A percentile compares a stretch with the other conserved stretches of the same genome.
phyloP scores from a whole-genome alignment of 1,140 invertebrate genomes.

The Lordiphosa collinella region DNA sequence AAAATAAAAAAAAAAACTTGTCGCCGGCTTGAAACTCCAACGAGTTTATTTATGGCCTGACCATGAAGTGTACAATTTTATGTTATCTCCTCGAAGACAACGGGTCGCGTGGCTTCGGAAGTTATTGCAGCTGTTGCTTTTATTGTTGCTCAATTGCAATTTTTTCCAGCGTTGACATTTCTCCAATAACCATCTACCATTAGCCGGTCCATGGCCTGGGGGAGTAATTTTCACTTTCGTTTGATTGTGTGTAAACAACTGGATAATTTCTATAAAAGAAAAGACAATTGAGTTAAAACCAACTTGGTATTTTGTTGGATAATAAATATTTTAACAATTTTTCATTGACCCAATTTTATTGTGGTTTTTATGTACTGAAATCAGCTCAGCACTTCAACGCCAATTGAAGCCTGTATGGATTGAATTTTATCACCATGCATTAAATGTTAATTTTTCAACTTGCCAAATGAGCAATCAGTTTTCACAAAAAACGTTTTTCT shows the following conservation, averaged over 20 bases:
- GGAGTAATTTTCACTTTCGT: conserved; percentile 63
- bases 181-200: neutral
- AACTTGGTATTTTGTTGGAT: neutral
- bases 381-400: too few species aligned
- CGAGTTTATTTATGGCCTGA: conserved; percentile 26
- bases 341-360: too few species aligned
- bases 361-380: too few species aligned
- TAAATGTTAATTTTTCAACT: too few species aligned
- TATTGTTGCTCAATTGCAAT: conserved; percentile 33
- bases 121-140: conserved; percentile 42
- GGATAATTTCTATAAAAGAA: conserved; percentile 6
- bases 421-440: too few species aligned
- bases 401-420: too few species aligned
- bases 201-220: conserved; percentile 24
- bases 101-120: conserved; percentile 40
- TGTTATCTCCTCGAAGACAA: conserved; percentile 25
- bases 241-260: conserved; percentile 36
- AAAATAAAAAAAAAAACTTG: conserved; percentile 28
- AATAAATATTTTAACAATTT: neutral
- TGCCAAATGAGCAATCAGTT: too few species aligned
- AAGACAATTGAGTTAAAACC: neutral
- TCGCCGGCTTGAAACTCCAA: too few species aligned
- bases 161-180: conserved; percentile 45
- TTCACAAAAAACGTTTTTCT: too few species aligned
- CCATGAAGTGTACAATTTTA: conserved; percentile 58